Conservation (phyloP, 1,140 invertebrate genomes). For the Hylyphantes graminicola region DNA sequence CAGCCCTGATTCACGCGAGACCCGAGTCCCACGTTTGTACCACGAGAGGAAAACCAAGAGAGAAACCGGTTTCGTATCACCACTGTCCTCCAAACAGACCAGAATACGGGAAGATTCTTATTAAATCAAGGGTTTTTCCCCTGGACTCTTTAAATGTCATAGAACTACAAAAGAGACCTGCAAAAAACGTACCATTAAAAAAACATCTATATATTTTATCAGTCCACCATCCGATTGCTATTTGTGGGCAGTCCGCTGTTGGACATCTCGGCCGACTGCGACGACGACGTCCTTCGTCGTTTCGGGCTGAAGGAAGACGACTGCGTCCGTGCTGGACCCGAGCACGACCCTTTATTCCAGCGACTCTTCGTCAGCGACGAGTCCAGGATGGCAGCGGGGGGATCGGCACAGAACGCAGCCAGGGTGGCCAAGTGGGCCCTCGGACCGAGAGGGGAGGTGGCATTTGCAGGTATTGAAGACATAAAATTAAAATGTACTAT, state of each 20-base stretch:
- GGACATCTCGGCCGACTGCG: constrained; percentile 25
- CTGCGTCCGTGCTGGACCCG: not conserved
- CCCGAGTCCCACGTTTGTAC: too few species aligned
- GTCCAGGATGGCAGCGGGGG: constrained; percentile 9
- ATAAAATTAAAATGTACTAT: not conserved
- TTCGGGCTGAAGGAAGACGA: constrained; percentile 27
- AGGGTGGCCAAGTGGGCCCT: constrained; percentile 19
- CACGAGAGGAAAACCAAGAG: too few species aligned
- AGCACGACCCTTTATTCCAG: not conserved
- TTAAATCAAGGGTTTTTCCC: too few species aligned
- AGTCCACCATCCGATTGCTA: not conserved
- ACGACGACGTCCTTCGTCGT: not conserved
- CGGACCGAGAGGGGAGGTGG: not conserved
- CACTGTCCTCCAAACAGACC: too few species aligned
- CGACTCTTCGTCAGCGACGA: not conserved
- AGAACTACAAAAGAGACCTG: too few species aligned
- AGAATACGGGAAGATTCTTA: too few species aligned
- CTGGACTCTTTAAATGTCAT: too few species aligned
- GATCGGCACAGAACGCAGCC: constrained; percentile 44
- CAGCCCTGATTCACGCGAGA: too few species aligned
- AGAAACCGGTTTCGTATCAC: too few species aligned
- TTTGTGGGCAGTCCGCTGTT: constrained; percentile 37
- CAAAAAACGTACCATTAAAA: too few species aligned
- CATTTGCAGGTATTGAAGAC: constrained; percentile 7
- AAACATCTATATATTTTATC: not conserved